Conservation (phyloP, 92 coral and sea anemone species). For the Metridium senile region DNA sequence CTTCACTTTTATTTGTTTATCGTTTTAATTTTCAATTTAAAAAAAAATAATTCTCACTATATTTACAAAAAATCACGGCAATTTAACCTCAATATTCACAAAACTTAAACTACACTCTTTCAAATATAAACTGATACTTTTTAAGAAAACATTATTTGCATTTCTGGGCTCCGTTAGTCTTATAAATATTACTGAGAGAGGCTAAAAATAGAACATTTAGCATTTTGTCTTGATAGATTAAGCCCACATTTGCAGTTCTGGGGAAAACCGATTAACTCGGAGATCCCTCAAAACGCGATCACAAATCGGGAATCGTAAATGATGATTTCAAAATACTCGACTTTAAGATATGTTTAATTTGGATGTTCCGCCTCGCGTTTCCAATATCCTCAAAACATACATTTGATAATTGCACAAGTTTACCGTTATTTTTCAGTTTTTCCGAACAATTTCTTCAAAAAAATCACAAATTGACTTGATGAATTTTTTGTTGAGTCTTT, state of each 20-base stretch:
- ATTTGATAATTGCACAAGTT: neutral
- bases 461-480: too few species aligned
- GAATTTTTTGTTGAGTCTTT: neutral
- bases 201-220: too few species aligned
- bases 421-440: too few species aligned
- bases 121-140: too few species aligned
- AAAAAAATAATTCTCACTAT: neutral
- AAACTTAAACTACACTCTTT: too few species aligned
- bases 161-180: too few species aligned
- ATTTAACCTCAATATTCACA: neutral
- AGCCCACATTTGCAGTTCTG: too few species aligned
- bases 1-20: neutral
- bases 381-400: neutral
- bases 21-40: neutral
- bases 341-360: slow-evolving; percentile 3
- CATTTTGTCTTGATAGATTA: too few species aligned
- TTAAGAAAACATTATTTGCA: too few species aligned
- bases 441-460: too few species aligned
- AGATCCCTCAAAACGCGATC: neutral
- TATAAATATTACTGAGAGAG: too few species aligned
- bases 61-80: neutral
- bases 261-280: neutral
- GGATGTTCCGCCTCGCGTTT: neutral
- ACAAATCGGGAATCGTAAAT: neutral
- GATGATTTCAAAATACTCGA: slow-evolving; percentile 3